These are phyloP conservation scores for Holcopasites calliopsidis DNA, from an alignment of 1,140 invertebrate genomes.

Conservation along the genomic window DNA sequence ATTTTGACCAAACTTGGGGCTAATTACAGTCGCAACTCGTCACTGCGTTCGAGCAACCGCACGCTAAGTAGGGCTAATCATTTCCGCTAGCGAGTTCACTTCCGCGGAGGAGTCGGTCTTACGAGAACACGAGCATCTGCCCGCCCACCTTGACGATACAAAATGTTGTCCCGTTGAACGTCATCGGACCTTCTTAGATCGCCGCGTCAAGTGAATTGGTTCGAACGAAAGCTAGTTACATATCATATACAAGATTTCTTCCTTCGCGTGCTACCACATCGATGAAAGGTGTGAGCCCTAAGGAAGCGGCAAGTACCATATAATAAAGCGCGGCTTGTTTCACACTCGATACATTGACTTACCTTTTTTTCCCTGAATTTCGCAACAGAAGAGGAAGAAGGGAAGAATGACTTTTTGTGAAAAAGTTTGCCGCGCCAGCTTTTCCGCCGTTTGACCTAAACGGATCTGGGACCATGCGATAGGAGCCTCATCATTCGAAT, in stretches of 20 bases:
- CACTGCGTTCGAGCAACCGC: not conserved
- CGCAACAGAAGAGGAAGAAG: too few relatives aligned
- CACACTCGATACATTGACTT: not conserved
- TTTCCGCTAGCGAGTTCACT: conserved; percentile 13
- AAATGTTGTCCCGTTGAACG: not conserved
- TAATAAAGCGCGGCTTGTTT: too few relatives aligned
- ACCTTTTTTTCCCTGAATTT: not conserved
- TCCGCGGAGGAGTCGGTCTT: conserved; percentile 1
- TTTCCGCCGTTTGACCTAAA: too few relatives aligned
- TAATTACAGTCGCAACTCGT: too few relatives aligned
- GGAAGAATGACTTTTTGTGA: too few relatives aligned
- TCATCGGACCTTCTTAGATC: too few relatives aligned
- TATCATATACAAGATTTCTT: not conserved
- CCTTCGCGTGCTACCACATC: not conserved
- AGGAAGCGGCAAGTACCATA: too few relatives aligned
- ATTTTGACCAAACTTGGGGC: not conserved
- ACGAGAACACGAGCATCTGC: not conserved
- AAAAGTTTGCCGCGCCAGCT: too few relatives aligned
- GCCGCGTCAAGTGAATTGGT: not conserved
- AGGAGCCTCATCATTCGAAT: too few relatives aligned
- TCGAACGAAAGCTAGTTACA: not conserved
- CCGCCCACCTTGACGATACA: too few relatives aligned
- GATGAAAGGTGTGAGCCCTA: not conserved
- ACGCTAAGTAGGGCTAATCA: conserved; percentile 28
- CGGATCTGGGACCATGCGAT: too few relatives aligned